Evolutionary conservation across 2,888 invertebrate genomes (phyloP), one percentile per base, ranked within the genome.

Genomic region (Orchesella flavescens): DNA sequence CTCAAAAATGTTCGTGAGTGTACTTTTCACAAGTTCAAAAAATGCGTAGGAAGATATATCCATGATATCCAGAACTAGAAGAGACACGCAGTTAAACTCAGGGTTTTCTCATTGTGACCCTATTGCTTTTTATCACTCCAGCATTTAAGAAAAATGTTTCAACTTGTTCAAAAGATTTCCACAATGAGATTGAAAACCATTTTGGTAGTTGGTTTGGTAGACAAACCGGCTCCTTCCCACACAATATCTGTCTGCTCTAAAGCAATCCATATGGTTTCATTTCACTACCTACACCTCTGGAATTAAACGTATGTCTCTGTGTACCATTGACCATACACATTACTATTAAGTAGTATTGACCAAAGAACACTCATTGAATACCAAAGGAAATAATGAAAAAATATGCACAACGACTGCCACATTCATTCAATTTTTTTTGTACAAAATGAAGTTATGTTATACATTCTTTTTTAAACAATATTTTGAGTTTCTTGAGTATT

Each of bases 171-270:
- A 68, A 19, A 34, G 34, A 34, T 34, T 34, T 34, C 7, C 34
- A 34, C 34, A 34, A 34, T 34, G 34, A 34, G 34, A 34, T 34
- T 73, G 17, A 15, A 73, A 61, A 46, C 19, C 1, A 21, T 21
- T 49, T 68, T 69, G 43, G 34, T 34, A 34, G 34, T 34, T 81
- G 49, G 81, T 24, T 34, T 81, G 49, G 81, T 24, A 81, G 81
- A 81, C 81, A 81, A 81, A 81, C 81, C 69, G 81, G 81, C 81
- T 81, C 81, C 81, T 75, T 74, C 77, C 77, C 77, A 77, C 77
- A 77, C 77, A 77, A 9, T 34, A 34, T 34, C 34, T 34, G 34
- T 34, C 34, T 34, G 34, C 34, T 34, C 34, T 4, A 4, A 7
- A 34, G 34, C 34, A 34, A 34, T 34, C 34, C 7, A 34, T 34